phyloP scores from a whole-genome alignment of 2,888 invertebrate species.

The Caenorhabditis sinica region DNA sequence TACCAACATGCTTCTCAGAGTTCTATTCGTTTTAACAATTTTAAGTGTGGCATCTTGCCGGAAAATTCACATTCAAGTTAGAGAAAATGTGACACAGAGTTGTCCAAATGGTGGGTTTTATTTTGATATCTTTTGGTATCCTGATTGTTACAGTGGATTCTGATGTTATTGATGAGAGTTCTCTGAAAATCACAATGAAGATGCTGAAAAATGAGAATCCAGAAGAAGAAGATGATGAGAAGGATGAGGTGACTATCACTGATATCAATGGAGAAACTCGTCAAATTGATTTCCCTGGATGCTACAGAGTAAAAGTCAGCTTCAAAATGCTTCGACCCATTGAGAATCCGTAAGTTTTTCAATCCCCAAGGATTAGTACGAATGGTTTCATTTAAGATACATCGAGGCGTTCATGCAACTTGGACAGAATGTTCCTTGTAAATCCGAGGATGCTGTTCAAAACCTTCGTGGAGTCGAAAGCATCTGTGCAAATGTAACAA shows the following conservation, averaged over 20 bases:
- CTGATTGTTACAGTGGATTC: constrained; percentile 65
- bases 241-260: constrained; percentile 67
- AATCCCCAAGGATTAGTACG: neutral
- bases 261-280: constrained; percentile 70
- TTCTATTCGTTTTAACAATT: constrained; percentile 20
- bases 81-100: constrained; percentile 72
- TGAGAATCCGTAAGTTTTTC: constrained; percentile 70
- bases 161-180: constrained; percentile 74
- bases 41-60: constrained; percentile 7
- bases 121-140: neutral
- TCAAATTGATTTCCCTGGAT: constrained; percentile 76
- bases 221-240: constrained; percentile 55
- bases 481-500: constrained; percentile 78
- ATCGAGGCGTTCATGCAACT: constrained; percentile 79
- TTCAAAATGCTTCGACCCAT: constrained; percentile 75
- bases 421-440: constrained; percentile 78
- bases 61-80: constrained; percentile 67
- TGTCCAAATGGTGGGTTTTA: constrained; percentile 72
- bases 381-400: constrained; percentile 65
- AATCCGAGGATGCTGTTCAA: constrained; percentile 55
- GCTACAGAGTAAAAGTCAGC: constrained; percentile 75
- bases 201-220: constrained; percentile 65
- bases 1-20: constrained; percentile 29
- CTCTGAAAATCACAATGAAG: constrained; percentile 74
- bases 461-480: constrained; percentile 64